phyloP scores from a whole-genome alignment of 2,888 invertebrate genomes.

The Piscicola geometra region DNA sequence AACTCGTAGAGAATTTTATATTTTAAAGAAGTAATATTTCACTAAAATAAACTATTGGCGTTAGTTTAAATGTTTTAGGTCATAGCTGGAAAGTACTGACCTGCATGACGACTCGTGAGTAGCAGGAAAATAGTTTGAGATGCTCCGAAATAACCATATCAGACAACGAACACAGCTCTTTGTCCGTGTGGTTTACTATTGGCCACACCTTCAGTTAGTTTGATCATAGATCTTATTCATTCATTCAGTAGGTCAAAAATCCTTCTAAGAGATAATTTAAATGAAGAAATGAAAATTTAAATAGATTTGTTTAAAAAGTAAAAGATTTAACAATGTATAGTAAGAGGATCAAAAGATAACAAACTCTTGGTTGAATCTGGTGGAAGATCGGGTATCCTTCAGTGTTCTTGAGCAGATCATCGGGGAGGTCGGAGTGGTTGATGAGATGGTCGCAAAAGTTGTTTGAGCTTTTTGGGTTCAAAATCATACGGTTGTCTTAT shows the following conservation, averaged over 20 bases:
- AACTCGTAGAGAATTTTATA: too few species aligned
- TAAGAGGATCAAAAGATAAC: background rate
- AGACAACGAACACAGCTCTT: slow-evolving; percentile 41
- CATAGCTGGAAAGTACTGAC: slow-evolving; percentile 28
- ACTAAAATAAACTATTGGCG: too few species aligned
- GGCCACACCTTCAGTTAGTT: slow-evolving; percentile 44
- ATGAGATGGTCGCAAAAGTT: slow-evolving; percentile 46
- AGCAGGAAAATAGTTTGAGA: slow-evolving; percentile 31
- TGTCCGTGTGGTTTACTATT: slow-evolving; percentile 41
- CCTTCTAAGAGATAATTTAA: too few species aligned
- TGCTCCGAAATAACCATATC: slow-evolving; percentile 41
- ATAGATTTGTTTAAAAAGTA: too few species aligned
- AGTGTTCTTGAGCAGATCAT: slow-evolving; percentile 47
- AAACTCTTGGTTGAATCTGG: slow-evolving; percentile 48
- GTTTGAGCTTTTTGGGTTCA: slow-evolving; percentile 38
- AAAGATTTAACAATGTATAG: too few species aligned
- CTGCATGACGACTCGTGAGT: slow-evolving; percentile 44
- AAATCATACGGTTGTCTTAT: too few species aligned
- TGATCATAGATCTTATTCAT: too few species aligned
- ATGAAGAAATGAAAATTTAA: too few species aligned
- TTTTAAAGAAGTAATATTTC: too few species aligned
- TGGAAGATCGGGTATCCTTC: slow-evolving; percentile 48
- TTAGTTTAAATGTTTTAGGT: too few species aligned
- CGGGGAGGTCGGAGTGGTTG: slow-evolving; percentile 50
- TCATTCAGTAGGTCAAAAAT: too few species aligned